Base-by-base conservation (phyloP, 2,113 vertebrate genomes). In the Brevimyrus niger region DNA sequence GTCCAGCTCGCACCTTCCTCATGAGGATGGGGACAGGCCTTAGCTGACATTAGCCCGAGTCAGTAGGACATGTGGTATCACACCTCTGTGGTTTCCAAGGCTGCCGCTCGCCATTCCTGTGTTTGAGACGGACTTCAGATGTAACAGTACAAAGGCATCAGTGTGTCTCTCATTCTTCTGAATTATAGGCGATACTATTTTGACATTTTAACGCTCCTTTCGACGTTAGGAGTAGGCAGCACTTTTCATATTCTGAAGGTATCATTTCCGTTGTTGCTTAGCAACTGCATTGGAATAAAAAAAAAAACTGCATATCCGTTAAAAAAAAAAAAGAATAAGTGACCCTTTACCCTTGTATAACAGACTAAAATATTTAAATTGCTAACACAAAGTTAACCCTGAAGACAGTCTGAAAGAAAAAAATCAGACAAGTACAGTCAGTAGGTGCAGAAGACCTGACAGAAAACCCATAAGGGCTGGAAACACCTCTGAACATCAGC, bases 321-420 rank as follows among this genome's bases (percentile, higher is more conserved):
- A 87, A 87, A 87, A 58, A 65, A 61, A 38, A 42, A 61, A 19
- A 38, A 44, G 38, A 23, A 19, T 87, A 51, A 61, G 48, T 86
- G 48, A 86, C 48, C 86, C 53, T 58, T 55, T 87, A 86, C 85
- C 31, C 50, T 53, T 55, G 27, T 38, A 35, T 38, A 42, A 15
- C 48, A 21, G 48, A 35, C 15, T 46, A 87, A 44, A 38, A 61
- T 38, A 87, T 61, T 53, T 27, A 31, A 51, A 51, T 53, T 69
- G 65, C 51, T 90, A 88, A 89, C 82, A 91, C 50, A 84, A 84
- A 84, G 38, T 84, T 84, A 47, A 84, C 82, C 82, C 82, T 23
- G 42, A 84, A 84, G 80, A 76, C 13, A 38, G 35, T 76, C 27
- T 19, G 38, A 35, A 27, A 65, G 61, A 69, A 69, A 69, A 69